Evolutionary conservation across 2,113 vertebrate species (phyloP).

Genomic region (Pluvianellus socialis): DNA sequence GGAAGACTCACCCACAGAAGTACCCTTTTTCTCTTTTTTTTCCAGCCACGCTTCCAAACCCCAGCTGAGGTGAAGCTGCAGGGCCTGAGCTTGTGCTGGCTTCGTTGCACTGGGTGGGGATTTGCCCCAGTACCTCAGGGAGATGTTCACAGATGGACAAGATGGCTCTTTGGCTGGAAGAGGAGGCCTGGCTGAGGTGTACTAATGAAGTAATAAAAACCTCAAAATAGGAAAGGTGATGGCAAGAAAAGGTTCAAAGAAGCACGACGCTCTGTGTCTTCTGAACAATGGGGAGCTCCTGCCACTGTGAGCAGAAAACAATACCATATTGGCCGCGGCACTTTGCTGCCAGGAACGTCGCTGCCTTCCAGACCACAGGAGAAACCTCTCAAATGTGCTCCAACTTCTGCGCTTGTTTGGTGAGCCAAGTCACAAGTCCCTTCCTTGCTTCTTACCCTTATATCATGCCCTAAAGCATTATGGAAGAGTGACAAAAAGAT

Average conservation of each 20-base stretch:
- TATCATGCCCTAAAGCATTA: background rate
- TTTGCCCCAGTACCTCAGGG: background rate
- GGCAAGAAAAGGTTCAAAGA: background rate
- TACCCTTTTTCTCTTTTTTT: background rate
- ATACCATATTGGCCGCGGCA: background rate
- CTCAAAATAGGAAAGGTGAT: background rate
- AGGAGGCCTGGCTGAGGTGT: background rate
- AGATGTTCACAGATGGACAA: background rate
- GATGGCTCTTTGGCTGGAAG: background rate
- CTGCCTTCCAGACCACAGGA: background rate
- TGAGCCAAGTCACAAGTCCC: background rate
- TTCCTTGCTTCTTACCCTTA: background rate
- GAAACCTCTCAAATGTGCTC: background rate
- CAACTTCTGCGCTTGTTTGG: background rate
- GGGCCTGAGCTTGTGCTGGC: background rate
- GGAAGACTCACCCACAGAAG: background rate
- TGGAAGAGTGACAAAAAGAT: background rate
- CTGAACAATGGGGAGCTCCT: background rate
- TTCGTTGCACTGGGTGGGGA: background rate
- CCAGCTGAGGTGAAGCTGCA: background rate
- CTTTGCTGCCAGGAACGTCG: background rate
- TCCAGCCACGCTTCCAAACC: background rate
- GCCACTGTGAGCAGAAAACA: background rate
- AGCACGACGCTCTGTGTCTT: background rate
- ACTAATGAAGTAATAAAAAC: background rate